Base-by-base conservation (phyloP, 2,888 invertebrate genomes). In the Papilio elwesi region DNA sequence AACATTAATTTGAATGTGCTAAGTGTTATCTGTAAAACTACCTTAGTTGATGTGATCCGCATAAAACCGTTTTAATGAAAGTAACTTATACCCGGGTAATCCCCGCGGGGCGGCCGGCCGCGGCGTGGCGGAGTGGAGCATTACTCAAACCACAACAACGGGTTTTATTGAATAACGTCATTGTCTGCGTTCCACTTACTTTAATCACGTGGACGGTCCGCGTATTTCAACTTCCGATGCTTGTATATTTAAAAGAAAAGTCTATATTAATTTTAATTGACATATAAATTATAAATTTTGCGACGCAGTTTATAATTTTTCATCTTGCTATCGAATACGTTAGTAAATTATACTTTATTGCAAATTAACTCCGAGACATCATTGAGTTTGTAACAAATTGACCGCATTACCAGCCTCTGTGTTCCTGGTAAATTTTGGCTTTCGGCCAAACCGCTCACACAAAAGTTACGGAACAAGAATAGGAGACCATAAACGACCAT, bases 51-150 rank as follows among this genome's bases (percentile, higher is more conserved):
- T 64, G 48, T 64, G 49, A 73, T 73, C 68, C 57, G 64, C 53
- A 55, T 68, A 64, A 73, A 73, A 38, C 68, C 55, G 68, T 43
- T 64, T 68, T 73, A 73, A 73, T 73, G 68, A 64, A 73, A 68
- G 57, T 73, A 68, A 64, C 68, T 68, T 68, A 68, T 64, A 64
- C 64, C 68, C 64, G 43, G 16, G 63, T 68, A 72, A 63, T 64
- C 64, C 64, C 72, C 38, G 13, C 51, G 48, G 72, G 38, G 47
- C 55, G 55, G 68, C 38, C 55, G 68, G 57, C 9, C 38, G 38
- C n/a, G n/a, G 57, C 13, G n/a, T 4, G 38, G 36, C 15, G 53
- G 63, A 72, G 63, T 53, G 47, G 53, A 72, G 68, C 72, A 48
- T 48, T 68, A 73, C 51, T 68, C 57, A 13, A 72, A 64, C 72